These are phyloP conservation scores for Tyto alba DNA, from an alignment of 2,113 vertebrate species.

Conservation along the genomic window DNA sequence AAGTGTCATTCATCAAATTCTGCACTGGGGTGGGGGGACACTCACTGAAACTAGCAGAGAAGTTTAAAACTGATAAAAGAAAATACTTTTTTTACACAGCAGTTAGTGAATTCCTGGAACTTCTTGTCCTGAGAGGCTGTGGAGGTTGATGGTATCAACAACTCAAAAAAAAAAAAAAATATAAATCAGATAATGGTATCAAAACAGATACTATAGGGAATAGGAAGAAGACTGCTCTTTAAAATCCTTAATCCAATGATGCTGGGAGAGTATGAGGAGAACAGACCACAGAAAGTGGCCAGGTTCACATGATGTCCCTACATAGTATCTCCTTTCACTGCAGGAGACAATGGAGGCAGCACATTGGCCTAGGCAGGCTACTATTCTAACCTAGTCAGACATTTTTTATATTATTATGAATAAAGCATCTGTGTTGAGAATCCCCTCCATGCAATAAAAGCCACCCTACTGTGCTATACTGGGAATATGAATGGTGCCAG, in stretches of 20 bases:
- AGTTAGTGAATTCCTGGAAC: background rate
- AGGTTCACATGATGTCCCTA: background rate
- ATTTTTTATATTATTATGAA: background rate
- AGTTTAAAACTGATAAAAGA: background rate
- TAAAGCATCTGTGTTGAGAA: background rate
- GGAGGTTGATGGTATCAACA: background rate
- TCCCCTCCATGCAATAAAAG: background rate
- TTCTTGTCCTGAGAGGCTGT: background rate
- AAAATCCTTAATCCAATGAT: background rate
- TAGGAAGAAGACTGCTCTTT: background rate
- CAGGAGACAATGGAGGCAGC: background rate
- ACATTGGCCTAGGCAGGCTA: background rate
- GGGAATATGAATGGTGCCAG: background rate
- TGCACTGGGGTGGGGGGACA: rapidly evolving
- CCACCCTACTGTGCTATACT: background rate
- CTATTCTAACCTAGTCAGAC: background rate
- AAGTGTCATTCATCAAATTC: background rate
- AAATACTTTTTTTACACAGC: background rate
- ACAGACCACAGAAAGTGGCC: background rate
- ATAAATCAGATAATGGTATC: background rate
- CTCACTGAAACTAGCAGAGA: background rate
- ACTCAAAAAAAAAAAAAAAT: background rate
- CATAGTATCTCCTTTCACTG: background rate
- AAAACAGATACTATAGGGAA: background rate
- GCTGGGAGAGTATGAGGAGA: background rate